A percentile compares a stretch with the other conserved stretches of the same genome.
Evolutionary conservation across 2,888 invertebrate genomes (phyloP).

Genomic region (Pocota personata): DNA sequence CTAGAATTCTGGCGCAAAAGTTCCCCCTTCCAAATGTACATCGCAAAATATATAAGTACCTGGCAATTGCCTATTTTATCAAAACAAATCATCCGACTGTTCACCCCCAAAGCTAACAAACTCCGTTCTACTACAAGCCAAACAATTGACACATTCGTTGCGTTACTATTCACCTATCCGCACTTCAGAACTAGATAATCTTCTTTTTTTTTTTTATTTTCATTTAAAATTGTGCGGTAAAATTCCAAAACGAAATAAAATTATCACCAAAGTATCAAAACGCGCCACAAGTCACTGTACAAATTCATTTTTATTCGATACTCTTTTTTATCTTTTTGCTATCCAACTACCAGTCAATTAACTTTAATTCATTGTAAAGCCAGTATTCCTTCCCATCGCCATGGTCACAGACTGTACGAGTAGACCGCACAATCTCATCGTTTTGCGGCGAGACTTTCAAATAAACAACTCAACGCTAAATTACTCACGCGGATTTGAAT

Average conservation of each 20-base stretch:
- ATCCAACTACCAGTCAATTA: conserved; percentile 9
- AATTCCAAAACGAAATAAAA: neutral
- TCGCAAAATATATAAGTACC: too few relatives aligned
- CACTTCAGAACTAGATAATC: neutral
- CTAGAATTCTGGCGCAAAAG: too few relatives aligned
- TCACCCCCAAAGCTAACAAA: neutral
- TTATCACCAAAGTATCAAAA: neutral
- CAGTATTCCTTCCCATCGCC: conserved; percentile 7
- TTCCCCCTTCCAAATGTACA: too few relatives aligned
- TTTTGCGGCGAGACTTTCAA: conserved; percentile 4
- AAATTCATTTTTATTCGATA: neutral
- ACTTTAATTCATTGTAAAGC: conserved; percentile 31
- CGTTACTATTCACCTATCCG: neutral
- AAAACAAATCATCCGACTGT: conserved; percentile 11
- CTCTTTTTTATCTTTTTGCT: neutral
- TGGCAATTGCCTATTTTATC: neutral
- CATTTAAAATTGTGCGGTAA: neutral
- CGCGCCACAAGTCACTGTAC: neutral
- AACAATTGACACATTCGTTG: neutral
- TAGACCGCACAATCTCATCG: neutral
- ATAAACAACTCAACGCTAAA: neutral
- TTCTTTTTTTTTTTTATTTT: too few relatives aligned
- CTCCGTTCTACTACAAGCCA: too few relatives aligned
- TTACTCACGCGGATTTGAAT: conserved; percentile 11
- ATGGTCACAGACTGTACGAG: neutral